These are phyloP conservation scores for Drosophila nasuta DNA, from an alignment of 1,140 invertebrate species.

Conservation along the genomic window DNA sequence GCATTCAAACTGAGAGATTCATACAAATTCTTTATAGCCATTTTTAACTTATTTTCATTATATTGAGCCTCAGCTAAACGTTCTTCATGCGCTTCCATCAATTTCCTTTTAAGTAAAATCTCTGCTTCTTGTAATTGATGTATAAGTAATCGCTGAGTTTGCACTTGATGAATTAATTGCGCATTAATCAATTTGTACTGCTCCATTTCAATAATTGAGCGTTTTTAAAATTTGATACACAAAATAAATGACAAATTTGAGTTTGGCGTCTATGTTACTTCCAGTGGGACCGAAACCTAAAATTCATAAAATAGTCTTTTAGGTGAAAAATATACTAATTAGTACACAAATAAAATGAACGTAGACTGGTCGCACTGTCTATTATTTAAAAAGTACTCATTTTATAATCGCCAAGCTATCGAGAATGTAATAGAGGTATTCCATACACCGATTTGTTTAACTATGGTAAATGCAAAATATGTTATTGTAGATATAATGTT, in stretches of 20 bases:
- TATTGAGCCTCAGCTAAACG: constrained; percentile 26
- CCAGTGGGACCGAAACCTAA: no score
- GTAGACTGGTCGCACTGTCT: no score
- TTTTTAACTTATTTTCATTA: constrained; percentile 36
- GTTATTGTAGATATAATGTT: neutral
- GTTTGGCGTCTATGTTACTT: constrained; percentile 42
- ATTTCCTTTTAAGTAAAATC: constrained; percentile 29
- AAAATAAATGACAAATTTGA: constrained; percentile 29
- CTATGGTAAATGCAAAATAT: no score
- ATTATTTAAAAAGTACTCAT: neutral
- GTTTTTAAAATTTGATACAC: neutral
- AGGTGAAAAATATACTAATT: no score
- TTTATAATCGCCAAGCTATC: neutral
- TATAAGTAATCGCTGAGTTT: constrained; percentile 51
- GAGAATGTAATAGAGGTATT: neutral
- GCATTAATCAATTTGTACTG: constrained; percentile 63
- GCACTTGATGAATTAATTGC: constrained; percentile 52
- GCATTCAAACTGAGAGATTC: constrained; percentile 15
- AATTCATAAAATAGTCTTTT: no score
- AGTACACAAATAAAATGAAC: no score
- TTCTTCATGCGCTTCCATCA: constrained; percentile 45
- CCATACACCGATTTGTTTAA: neutral
- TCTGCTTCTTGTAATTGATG: constrained; percentile 22
- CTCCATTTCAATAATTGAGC: constrained; percentile 26
- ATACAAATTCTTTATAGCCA: constrained; percentile 16